Conservation (phyloP, 2,797 vertebrate genomes). For the Chelidonichthys spinosus region DNA sequence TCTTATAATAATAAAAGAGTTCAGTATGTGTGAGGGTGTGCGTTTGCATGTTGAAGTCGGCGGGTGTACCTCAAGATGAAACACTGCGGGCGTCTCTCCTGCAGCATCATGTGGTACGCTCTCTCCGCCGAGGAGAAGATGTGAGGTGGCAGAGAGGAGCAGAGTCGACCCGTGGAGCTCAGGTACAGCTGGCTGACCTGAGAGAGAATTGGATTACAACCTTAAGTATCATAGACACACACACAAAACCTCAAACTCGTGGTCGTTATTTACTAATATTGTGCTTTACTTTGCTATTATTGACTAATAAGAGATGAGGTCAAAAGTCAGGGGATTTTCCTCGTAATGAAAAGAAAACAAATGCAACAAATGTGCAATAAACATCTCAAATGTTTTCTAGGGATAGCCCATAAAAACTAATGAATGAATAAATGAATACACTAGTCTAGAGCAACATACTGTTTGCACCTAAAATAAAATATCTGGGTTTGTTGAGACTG, state of each 20-base stretch:
- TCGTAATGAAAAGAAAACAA: neutral
- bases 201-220: constrained; percentile 37
- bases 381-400: too few species aligned
- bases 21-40: constrained; percentile 2
- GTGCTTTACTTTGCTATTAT: neutral
- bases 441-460: too few species aligned
- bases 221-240: constrained; percentile 27
- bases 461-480: too few species aligned
- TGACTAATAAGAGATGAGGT: neutral
- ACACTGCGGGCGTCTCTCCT: constrained; percentile 90
- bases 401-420: too few species aligned
- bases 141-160: constrained; percentile 93
- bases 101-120: constrained; percentile 94
- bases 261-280: too few species aligned
- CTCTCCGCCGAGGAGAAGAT: constrained; percentile 95
- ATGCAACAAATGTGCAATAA: too few species aligned
- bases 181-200: constrained; percentile 96
- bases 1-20: neutral
- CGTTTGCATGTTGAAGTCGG: neutral
- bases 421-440: too few species aligned
- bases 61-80: constrained; percentile 92
- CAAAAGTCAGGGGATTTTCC: neutral
- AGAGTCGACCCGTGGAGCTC: constrained; percentile 88
- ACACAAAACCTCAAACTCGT: neutral
- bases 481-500: too few species aligned